Base-by-base conservation (phyloP, 2,888 invertebrate species). In the Bursaphelenchus okinawaensis region DNA sequence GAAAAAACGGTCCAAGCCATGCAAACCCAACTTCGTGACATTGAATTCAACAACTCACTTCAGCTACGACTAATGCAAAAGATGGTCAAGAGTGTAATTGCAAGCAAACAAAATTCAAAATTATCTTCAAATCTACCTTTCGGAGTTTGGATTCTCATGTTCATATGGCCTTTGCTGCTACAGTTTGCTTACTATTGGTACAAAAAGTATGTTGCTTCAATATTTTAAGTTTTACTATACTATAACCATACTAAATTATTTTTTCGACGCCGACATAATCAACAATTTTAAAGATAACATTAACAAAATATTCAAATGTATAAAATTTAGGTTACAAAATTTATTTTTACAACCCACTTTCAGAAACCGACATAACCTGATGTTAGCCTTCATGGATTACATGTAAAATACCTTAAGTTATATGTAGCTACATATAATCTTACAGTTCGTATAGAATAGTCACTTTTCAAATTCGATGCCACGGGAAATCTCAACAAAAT, bases 1-100 rank as follows among this genome's bases (percentile, higher is more conserved):
- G 75, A 76, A 40, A 73, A 76, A 62, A 73, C 73, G 40, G 55
- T 76, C 1, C 68, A 71, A 52, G 65, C 69, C 55, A 69, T 76
- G 31, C 70, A 72, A 12, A 54, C 70, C 9, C 75, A 75, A 55
- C 60, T 75, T 40, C 68, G 72, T 55, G 73, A 71, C 31, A 68
- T 75, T 9, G 72, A 74, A 62, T 62, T 70, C 0, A 73, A 73
- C 8, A 75, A 75, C 61, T 63, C 73, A 0, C 61, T 76, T 4
- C 76, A 76, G 52, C 63, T 76, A 12, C 68, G 69, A 40, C 66
- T 75, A 16, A 76, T 73, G 55, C 70, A 72, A 61, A 69, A 73
- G 59, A 55, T 76, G 29, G 59, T 75, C 26, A 27, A 65, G 20
- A 31, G 22, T 54, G 54, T 22, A 1, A 54, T 54, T 54, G 24